phyloP scores from a whole-genome alignment of 2,888 invertebrate species.

The Drosophila macrospina region DNA sequence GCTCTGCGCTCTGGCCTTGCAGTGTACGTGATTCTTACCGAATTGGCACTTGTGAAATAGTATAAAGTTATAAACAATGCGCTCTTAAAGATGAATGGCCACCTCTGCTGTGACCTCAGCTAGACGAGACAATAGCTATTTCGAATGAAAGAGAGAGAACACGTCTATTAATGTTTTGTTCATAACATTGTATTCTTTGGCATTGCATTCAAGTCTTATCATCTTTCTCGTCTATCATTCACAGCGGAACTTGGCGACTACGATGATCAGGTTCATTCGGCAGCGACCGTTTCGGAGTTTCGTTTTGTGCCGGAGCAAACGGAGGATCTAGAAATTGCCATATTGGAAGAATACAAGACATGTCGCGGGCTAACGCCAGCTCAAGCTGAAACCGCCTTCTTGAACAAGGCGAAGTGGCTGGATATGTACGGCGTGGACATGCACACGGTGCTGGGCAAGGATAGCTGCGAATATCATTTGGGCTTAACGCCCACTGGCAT shows the following conservation, averaged over 20 bases:
- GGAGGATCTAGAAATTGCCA: slow-evolving; percentile 97
- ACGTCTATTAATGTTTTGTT: slow-evolving; percentile 23
- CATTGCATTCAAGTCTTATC: neutral
- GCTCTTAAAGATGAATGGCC: slow-evolving; percentile 33
- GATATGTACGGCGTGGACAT: slow-evolving; percentile 99
- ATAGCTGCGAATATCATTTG: slow-evolving; percentile 97
- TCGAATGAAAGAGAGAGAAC: neutral
- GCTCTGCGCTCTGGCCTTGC: slow-evolving; percentile 95
- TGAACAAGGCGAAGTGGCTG: slow-evolving; percentile 98
- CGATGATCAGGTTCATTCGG: slow-evolving; percentile 95
- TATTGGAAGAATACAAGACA: slow-evolving; percentile 96
- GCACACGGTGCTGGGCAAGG: slow-evolving; percentile 98
- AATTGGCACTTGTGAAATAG: slow-evolving; percentile 31
- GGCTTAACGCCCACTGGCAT: slow-evolving; percentile 99
- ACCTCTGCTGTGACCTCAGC: slow-evolving; percentile 35
- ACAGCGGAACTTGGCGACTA: slow-evolving; percentile 98
- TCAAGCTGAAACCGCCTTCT: slow-evolving; percentile 96
- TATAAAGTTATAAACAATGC: slow-evolving; percentile 41
- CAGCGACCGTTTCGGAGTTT: slow-evolving; percentile 99
- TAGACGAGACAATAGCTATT: slow-evolving; percentile 15
- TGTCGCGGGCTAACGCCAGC: slow-evolving; percentile 96
- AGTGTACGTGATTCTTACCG: slow-evolving; percentile 89
- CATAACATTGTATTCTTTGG: slow-evolving; percentile 10
- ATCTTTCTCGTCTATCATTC: slow-evolving; percentile 34
- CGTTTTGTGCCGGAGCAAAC: slow-evolving; percentile 98